These are phyloP conservation scores for Australoheros scitulus DNA, from an alignment of 2,113 vertebrate species.

Conservation along the genomic window DNA sequence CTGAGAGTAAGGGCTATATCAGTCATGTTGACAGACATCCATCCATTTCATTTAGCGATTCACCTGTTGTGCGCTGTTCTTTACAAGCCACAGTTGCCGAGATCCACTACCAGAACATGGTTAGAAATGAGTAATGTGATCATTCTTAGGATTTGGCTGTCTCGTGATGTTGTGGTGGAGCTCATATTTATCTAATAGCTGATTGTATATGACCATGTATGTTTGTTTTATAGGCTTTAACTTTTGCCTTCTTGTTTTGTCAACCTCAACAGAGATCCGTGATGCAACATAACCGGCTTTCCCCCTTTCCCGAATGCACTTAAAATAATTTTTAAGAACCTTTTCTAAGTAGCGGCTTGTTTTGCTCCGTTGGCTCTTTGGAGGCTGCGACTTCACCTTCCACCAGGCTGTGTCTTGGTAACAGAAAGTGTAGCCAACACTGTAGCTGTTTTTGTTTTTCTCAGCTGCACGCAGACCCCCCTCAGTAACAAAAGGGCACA, in stretches of 20 bases:
- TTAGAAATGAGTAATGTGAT: background rate
- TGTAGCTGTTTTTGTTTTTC: conserved; percentile 1
- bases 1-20: conserved; percentile 74
- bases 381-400: conserved; percentile 5
- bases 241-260: conserved; percentile 52
- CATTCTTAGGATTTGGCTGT: conserved; percentile 11
- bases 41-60: conserved; percentile 2
- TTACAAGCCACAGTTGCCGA: conserved; percentile 45
- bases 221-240: conserved; percentile 46
- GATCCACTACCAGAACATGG: conserved; percentile 14
- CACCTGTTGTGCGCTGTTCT: conserved; percentile 17
- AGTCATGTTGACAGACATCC: conserved; percentile 43
- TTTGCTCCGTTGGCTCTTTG: background rate
- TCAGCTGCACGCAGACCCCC: background rate
- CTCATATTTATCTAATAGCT: conserved; percentile 42
- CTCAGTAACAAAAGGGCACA: background rate
- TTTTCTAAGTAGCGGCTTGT: background rate
- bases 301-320: too few species aligned
- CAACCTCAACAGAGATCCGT: conserved; percentile 44
- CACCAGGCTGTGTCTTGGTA: background rate
- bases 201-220: conserved; percentile 59
- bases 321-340: background rate
- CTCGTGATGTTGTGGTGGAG: conserved; percentile 10
- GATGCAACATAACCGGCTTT: background rate
- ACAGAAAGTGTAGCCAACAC: conserved; percentile 9